A percentile compares a stretch with the other conserved stretches of the same genome.
phyloP scores from a whole-genome alignment of 2,888 invertebrate species.

The Lepidocyrtinus sp. region DNA sequence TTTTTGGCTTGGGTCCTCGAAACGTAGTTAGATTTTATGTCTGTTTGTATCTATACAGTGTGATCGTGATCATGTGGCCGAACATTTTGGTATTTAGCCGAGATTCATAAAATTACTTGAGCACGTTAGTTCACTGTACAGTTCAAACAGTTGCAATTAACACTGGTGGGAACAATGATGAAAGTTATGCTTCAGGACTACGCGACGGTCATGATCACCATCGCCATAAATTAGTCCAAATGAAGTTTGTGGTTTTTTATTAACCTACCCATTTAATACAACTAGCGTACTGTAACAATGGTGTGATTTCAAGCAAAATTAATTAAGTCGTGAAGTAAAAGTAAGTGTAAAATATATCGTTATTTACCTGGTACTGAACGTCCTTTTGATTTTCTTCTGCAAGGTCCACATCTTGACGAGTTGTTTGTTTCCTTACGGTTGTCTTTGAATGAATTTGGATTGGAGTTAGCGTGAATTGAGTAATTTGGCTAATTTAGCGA shows the following conservation, averaged over 20 bases:
- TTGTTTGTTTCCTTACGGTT: background rate
- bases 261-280: too few relatives aligned
- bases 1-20: too few relatives aligned
- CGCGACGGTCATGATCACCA: background rate
- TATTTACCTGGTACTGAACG: slow-evolving; percentile 68
- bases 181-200: too few relatives aligned
- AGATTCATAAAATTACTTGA: background rate
- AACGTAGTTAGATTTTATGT: background rate
- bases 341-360: slow-evolving; percentile 7
- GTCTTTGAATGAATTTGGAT: background rate
- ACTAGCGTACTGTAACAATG: too few relatives aligned
- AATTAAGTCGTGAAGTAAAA: slow-evolving; percentile 20
- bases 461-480: background rate
- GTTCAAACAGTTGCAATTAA: background rate
- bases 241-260: background rate
- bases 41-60: background rate
- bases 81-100: background rate
- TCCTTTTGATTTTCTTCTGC: slow-evolving; percentile 68
- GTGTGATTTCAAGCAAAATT: too few relatives aligned
- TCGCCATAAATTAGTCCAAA: background rate
- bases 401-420: slow-evolving; percentile 67
- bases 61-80: too few relatives aligned
- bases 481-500: background rate
- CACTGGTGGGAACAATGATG: background rate
- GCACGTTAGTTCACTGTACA: background rate